Conservation (phyloP, 1,140 invertebrate genomes). For the Caenorhabditis inopinata region DNA sequence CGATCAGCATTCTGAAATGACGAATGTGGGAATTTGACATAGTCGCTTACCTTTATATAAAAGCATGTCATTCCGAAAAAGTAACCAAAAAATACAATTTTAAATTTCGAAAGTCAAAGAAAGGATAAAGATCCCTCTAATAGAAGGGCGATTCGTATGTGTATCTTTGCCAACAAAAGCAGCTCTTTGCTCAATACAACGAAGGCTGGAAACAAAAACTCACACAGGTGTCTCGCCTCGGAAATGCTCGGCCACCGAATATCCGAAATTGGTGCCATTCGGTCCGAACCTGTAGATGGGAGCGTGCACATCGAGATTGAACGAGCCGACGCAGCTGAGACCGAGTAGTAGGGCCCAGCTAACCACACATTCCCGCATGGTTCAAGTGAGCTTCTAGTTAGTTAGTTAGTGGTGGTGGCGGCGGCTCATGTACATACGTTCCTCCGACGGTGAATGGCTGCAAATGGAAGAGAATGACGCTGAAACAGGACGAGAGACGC, state of each 20-base stretch:
- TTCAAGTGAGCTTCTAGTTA: not conserved
- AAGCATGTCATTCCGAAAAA: no score
- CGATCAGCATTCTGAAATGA: conserved; percentile 41
- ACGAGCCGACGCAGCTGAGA: conserved; percentile 24
- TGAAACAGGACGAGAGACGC: not conserved
- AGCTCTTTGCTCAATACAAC: no score
- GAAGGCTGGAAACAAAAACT: conserved; percentile 9
- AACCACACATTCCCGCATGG: not conserved
- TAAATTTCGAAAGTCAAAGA: no score
- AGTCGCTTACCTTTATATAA: no score
- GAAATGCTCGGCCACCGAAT: conserved; percentile 44
- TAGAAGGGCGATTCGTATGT: no score
- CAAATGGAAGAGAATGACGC: not conserved
- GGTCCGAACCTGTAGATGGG: conserved; percentile 44
- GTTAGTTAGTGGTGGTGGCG: not conserved
- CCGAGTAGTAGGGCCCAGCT: not conserved
- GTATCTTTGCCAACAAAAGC: no score
- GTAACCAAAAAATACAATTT: no score
- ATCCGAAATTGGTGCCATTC: conserved; percentile 39
- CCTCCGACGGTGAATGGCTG: not conserved
- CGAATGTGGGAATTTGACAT: no score
- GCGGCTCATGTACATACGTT: not conserved
- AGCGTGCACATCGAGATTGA: conserved; percentile 41
- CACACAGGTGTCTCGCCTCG: conserved; percentile 38
- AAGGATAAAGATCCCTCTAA: no score